Evolutionary conservation across 2,888 invertebrate species (phyloP).

Genomic region (Dryadula phaetusa): DNA sequence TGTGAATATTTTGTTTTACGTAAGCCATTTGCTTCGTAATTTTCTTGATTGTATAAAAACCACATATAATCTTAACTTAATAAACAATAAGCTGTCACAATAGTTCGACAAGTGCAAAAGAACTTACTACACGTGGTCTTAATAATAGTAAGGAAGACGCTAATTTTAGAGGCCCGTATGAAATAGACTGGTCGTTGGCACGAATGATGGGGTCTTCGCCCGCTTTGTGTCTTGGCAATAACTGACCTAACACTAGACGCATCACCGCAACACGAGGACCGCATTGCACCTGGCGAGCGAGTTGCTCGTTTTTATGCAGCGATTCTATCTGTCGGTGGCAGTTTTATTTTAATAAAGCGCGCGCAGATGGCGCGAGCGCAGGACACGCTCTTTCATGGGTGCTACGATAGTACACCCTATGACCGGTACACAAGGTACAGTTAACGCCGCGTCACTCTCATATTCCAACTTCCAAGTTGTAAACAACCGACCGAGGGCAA

Average conservation of each 20-base stretch:
- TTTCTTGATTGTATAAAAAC: not conserved
- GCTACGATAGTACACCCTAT: constrained; percentile 67
- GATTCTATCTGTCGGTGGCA: constrained; percentile 68
- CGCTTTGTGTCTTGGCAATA: constrained; percentile 59
- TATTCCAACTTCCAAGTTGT: constrained; percentile 69
- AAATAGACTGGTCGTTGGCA: constrained; percentile 70
- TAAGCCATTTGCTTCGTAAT: not conserved
- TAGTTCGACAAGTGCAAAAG: not conserved
- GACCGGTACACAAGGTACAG: constrained; percentile 63
- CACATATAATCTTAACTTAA: not conserved
- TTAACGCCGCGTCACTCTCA: constrained; percentile 56
- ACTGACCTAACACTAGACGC: constrained; percentile 77
- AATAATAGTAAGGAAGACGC: constrained; percentile 45
- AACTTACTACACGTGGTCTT: constrained; percentile 27
- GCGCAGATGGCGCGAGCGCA: constrained; percentile 79
- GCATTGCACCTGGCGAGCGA: constrained; percentile 72
- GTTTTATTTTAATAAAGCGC: constrained; percentile 78
- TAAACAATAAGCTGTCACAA: not conserved
- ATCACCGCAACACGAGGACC: constrained; percentile 56
- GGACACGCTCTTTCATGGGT: constrained; percentile 41
- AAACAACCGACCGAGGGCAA: constrained; percentile 83
- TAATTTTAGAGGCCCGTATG: constrained; percentile 57
- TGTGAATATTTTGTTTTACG: not conserved
- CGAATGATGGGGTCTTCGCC: constrained; percentile 59
- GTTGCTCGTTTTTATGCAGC: constrained; percentile 64